A percentile compares a stretch with the other conserved stretches of the same genome.
These are phyloP conservation scores for Antechinus stuartii DNA, from an alignment of 2,113 vertebrate genomes.

Conservation along the genomic window DNA sequence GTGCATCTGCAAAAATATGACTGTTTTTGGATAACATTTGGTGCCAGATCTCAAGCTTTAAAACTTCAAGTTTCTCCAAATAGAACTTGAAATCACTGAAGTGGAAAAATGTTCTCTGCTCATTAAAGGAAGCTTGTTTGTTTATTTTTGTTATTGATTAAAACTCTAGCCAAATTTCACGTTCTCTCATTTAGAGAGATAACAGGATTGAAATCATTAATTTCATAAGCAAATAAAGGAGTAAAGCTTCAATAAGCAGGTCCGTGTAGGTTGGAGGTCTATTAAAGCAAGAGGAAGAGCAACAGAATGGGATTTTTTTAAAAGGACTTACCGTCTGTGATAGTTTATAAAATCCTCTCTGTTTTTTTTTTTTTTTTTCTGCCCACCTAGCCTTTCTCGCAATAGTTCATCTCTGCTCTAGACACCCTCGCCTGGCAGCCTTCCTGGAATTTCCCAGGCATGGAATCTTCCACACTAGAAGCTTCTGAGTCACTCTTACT, in stretches of 20 bases:
- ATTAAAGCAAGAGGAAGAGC: not conserved
- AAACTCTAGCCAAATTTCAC: not conserved
- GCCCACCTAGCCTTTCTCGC: not conserved
- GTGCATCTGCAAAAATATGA: not conserved
- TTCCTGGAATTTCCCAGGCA: not conserved
- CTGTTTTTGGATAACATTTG: constrained; percentile 5
- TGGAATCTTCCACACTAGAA: constrained; percentile 1
- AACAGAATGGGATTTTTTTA: not conserved
- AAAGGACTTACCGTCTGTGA: not conserved
- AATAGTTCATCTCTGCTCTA: not conserved
- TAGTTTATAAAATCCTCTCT: not conserved
- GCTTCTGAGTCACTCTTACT: constrained; percentile 1
- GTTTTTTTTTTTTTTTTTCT: not conserved
- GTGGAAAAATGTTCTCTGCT: constrained; percentile 23
- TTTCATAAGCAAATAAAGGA: not conserved
- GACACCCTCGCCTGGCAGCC: not conserved
- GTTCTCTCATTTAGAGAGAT: constrained; percentile 24
- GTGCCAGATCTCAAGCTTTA: constrained; percentile 39
- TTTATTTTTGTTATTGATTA: constrained; percentile 12
- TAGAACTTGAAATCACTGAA: constrained; percentile 37
- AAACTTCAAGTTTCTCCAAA: constrained; percentile 38
- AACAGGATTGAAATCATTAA: not conserved
- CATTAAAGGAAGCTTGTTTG: constrained; percentile 19
- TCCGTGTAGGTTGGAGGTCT: not conserved
- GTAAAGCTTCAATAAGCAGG: not conserved